A percentile compares a stretch with the other conserved stretches of the same genome.
Conservation (phyloP, 2,797 vertebrate genomes). For the Pristis pectinata region DNA sequence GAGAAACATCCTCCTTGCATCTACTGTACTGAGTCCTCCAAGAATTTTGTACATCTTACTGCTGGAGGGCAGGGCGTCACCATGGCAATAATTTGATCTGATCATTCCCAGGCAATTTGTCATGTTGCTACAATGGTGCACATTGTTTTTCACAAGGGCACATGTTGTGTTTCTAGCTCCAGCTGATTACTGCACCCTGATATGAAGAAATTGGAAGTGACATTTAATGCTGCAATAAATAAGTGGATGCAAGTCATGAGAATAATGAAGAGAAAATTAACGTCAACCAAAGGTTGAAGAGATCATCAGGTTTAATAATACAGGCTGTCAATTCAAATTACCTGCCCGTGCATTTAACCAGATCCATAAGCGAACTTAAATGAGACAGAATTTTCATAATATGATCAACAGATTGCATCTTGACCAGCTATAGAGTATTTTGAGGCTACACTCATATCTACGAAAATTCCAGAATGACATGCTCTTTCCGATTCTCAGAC, state of each 20-base stretch:
- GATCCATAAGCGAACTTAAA: not conserved
- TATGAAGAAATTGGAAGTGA: not conserved
- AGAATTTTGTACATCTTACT: not conserved
- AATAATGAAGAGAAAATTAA: not conserved
- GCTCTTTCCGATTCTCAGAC: too few relatives aligned
- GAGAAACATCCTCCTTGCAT: too few relatives aligned
- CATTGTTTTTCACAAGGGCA: not conserved
- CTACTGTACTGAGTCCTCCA: too few relatives aligned
- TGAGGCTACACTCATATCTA: too few relatives aligned
- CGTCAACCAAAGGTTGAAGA: not conserved
- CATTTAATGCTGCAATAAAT: not conserved
- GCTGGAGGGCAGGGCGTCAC: not conserved
- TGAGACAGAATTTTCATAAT: not conserved
- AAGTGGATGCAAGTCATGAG: not conserved
- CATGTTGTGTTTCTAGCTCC: not conserved
- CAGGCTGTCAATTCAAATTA: not conserved
- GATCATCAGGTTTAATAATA: not conserved
- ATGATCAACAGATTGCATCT: not conserved
- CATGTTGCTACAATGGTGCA: not conserved
- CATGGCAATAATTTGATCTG: not conserved
- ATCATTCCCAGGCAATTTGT: not conserved
- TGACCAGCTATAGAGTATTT: too few relatives aligned
- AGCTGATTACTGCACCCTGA: not conserved
- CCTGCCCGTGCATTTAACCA: too few relatives aligned
- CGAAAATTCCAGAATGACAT: too few relatives aligned